Evolutionary conservation across 2,113 vertebrate genomes (phyloP), one percentile per base, ranked within the genome.

Genomic region (Acinonyx jubatus): DNA sequence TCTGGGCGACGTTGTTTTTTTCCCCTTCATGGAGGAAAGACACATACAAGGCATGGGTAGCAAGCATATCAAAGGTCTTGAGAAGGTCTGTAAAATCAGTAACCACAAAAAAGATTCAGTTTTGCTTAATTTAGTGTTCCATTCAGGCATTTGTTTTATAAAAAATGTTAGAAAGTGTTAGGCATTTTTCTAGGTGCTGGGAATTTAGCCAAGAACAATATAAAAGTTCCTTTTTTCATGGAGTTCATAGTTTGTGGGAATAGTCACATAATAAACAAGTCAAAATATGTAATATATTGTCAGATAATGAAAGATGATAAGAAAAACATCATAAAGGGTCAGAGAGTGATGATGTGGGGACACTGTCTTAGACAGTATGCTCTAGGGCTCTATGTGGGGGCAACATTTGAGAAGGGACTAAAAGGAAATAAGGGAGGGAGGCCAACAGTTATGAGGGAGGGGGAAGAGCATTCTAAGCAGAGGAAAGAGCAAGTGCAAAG

Each of bases 201-300:
- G 52, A 33, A 88, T 74, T 81, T 83, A 93, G 33, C 71, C 66
- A 50, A 68, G 55, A 87, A 96, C 18, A 50, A 83, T 88, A 76
- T 27, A 90, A 48, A 15, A 45, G 15, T 83, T 97, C 9, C 18
- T 25, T 55, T 94, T 79, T 16, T 87, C 3, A 25, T 55, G 79
- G 45, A 92, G 55, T 29, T 65, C 63, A 73, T 84, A 48, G 41
- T 84, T 23, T 91, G 3, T 74, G n/a, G 50, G 29, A 21, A 87
- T 31, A 83, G 33, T 80, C 38, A 63, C 76, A 50, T 48, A 90
- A 19, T 76, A 55, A 83, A 73, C 48, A 91, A 87, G 83, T 69
- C 18, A 36, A 41, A 81, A n/a, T 85, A 36, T 36, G 8, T 41
- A 79, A 21, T 74, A 57, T 21, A 21, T 71, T 95, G 45, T 90